phyloP scores from a whole-genome alignment of 2,113 vertebrate species.

The Zingel zingel region DNA sequence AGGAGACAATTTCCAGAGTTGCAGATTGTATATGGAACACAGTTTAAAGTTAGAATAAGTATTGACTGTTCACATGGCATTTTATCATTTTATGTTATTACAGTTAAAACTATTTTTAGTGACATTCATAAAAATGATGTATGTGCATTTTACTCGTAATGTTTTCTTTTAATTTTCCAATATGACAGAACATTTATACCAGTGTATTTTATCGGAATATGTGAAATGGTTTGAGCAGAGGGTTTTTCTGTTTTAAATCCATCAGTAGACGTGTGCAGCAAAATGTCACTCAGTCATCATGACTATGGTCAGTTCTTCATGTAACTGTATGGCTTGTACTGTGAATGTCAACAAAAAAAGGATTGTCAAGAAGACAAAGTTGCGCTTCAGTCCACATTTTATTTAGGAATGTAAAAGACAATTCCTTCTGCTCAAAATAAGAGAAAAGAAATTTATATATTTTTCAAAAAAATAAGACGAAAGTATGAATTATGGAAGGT shows the following conservation, averaged over 20 bases:
- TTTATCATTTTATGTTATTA: constrained; percentile 5
- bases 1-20: background rate
- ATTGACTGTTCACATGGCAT: constrained; percentile 12
- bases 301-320: background rate
- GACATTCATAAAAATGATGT: background rate
- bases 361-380: constrained; percentile 8
- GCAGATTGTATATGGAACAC: background rate
- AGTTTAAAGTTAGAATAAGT: background rate
- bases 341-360: constrained; percentile 20
- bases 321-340: constrained; percentile 20
- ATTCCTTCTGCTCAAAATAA: constrained; percentile 80
- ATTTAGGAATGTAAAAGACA: constrained; percentile 87
- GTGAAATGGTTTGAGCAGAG: constrained; percentile 35
- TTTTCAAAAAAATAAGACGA: constrained; percentile 72
- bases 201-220: constrained; percentile 30
- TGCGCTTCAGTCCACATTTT: constrained; percentile 76
- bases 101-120: background rate
- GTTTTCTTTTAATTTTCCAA: constrained; percentile 2
- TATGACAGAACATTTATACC: constrained; percentile 17
- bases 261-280: background rate
- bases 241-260: constrained; percentile 27
- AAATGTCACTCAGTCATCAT: background rate
- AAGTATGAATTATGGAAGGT: constrained; percentile 64
- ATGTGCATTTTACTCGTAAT: constrained; percentile 37
- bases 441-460: constrained; percentile 66